These are phyloP conservation scores for Trachemys scripta DNA, from an alignment of 2,113 vertebrate species.

Conservation along the genomic window DNA sequence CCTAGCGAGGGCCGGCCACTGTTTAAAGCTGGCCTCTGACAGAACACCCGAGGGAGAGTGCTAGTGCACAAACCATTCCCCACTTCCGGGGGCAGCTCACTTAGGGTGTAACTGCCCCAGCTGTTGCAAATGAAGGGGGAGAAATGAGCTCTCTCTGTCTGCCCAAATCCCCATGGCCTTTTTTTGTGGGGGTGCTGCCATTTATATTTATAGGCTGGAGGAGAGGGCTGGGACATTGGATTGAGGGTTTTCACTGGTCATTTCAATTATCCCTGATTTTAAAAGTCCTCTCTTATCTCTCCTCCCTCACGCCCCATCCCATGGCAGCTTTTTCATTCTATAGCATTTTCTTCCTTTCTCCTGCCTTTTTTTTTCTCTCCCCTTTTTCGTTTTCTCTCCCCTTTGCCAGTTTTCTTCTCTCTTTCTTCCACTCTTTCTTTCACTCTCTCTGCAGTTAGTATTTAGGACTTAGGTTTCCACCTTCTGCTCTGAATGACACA, in stretches of 20 bases:
- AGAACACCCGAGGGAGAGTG: not conserved
- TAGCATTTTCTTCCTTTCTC: not conserved
- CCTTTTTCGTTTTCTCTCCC: not conserved
- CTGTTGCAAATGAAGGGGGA: not conserved
- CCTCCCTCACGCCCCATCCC: not conserved
- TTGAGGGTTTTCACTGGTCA: not conserved
- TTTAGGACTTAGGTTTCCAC: not conserved
- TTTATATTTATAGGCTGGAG: not conserved
- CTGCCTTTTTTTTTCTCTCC: not conserved
- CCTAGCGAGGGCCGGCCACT: not conserved
- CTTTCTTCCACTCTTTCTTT: rapidly evolving
- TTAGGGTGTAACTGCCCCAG: not conserved
- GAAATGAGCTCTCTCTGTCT: not conserved
- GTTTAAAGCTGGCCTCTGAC: not conserved
- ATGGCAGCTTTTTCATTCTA: not conserved
- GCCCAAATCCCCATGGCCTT: not conserved
- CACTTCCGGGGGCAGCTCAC: not conserved
- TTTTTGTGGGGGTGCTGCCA: not conserved
- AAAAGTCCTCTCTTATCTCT: not conserved
- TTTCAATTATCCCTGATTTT: not conserved
- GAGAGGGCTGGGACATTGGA: not conserved
- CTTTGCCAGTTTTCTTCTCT: not conserved
- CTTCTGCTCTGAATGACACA: not conserved
- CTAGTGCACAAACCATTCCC: not conserved
- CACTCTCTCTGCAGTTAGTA: not conserved